Conservation (phyloP, 2,797 vertebrate species). For the Anabacerthia variegaticeps region DNA sequence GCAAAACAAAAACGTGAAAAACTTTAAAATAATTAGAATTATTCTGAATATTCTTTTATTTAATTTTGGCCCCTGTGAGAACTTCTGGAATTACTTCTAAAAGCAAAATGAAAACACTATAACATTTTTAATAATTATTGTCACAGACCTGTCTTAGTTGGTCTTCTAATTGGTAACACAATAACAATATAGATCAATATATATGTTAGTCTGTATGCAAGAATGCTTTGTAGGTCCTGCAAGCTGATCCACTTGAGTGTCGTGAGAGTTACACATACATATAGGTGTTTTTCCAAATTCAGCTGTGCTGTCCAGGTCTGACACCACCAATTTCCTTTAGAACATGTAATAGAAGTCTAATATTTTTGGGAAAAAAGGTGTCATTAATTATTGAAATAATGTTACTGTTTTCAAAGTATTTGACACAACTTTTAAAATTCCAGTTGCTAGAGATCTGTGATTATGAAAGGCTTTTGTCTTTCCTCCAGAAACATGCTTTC, state of each 20-base stretch:
- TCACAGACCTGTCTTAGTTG: not conserved
- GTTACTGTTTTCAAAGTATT: not conserved
- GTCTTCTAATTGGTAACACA: not conserved
- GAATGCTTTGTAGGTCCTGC: not conserved
- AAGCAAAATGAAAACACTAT: not conserved
- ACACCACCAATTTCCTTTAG: not conserved
- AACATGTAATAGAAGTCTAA: not conserved
- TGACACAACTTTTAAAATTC: not conserved
- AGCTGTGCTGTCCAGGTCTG: not conserved
- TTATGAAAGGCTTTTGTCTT: not conserved
- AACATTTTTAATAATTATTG: not conserved
- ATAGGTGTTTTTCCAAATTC: not conserved
- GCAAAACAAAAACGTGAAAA: not conserved
- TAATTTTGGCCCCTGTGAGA: not conserved
- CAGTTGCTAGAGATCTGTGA: not conserved
- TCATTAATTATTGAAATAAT: not conserved
- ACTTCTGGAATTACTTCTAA: not conserved
- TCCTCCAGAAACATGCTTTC: not conserved
- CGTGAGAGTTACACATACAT: not conserved
- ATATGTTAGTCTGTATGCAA: not conserved
- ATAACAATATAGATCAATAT: not conserved
- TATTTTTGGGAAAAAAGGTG: not conserved
- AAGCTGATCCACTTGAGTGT: not conserved
- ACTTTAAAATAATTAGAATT: rapidly evolving
- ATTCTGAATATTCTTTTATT: not conserved